Percentiles rank a stretch among this genome's conserved stretches.
Conservation (phyloP, 2,797 vertebrate species). For the Phataginus tricuspis region DNA sequence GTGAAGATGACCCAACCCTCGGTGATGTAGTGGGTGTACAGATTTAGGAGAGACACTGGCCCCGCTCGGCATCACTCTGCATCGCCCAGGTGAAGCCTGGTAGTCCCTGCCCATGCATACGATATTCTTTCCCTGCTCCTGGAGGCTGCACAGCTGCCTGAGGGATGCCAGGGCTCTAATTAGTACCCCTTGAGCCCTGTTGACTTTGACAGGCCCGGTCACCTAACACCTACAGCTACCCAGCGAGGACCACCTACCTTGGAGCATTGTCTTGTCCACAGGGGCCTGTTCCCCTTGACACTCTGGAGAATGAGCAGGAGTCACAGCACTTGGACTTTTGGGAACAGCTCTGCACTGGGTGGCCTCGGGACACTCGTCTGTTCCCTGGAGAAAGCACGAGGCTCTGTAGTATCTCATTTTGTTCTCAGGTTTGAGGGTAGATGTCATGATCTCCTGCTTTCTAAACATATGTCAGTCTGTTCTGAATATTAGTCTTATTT, state of each 20-base stretch:
- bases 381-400: background rate
- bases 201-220: background rate
- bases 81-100: constrained; percentile 92
- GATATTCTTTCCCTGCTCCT: constrained; percentile 96
- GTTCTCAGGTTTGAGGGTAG: background rate
- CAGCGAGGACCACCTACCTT: background rate
- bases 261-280: rapidly evolving
- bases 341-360: no score
- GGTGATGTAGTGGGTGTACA: constrained; percentile 90
- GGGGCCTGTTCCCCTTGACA: background rate
- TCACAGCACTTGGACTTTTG: background rate
- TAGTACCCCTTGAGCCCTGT: background rate
- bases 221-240: background rate
- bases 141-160: constrained; percentile 88
- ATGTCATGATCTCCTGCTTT: background rate
- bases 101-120: constrained; percentile 95
- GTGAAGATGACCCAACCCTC: constrained; percentile 90
- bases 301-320: background rate
- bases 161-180: constrained; percentile 84
- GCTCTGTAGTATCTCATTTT: background rate
- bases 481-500: background rate
- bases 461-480: background rate
- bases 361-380: background rate
- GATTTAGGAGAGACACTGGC: constrained; percentile 94
- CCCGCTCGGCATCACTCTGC: constrained; percentile 87